Conservation (phyloP, 2,797 vertebrate genomes). For the Sibirionetta formosa region DNA sequence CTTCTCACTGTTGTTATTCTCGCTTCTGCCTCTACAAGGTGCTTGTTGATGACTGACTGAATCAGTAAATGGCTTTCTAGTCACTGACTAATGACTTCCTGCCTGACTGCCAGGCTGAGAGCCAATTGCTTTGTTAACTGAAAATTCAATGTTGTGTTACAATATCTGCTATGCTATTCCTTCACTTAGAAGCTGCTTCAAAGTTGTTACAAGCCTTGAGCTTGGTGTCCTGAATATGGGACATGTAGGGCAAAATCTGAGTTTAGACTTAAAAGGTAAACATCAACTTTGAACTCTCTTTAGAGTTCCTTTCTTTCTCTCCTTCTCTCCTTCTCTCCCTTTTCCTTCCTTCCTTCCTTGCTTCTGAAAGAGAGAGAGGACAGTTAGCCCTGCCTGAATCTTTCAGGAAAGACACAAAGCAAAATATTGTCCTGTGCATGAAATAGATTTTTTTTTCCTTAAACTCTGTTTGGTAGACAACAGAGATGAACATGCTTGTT, state of each 20-base stretch:
- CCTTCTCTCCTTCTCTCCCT: no score
- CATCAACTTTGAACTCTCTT: not conserved
- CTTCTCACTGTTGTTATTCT: not conserved
- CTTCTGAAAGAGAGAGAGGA: no score
- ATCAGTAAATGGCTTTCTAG: not conserved
- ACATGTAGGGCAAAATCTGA: not conserved
- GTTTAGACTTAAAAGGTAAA: not conserved
- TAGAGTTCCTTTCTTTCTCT: not conserved
- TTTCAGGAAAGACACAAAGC: not conserved
- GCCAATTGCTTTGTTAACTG: not conserved
- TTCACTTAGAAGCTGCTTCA: not conserved
- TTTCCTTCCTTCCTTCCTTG: no score
- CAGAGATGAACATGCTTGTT: rapidly evolving
- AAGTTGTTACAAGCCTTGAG: not conserved
- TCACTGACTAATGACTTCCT: not conserved
- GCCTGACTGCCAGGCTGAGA: not conserved
- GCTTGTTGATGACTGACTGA: not conserved
- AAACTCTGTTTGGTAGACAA: not conserved
- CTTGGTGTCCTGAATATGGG: not conserved
- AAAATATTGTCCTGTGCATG: not conserved
- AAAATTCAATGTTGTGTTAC: not conserved
- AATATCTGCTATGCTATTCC: not conserved
- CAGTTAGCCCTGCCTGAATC: rapidly evolving
- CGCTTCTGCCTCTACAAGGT: not conserved
- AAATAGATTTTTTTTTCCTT: not conserved